Evolutionary conservation across 1,140 invertebrate genomes (phyloP), one percentile per base, ranked within the genome.

Genomic region (Batillaria attramentaria): DNA sequence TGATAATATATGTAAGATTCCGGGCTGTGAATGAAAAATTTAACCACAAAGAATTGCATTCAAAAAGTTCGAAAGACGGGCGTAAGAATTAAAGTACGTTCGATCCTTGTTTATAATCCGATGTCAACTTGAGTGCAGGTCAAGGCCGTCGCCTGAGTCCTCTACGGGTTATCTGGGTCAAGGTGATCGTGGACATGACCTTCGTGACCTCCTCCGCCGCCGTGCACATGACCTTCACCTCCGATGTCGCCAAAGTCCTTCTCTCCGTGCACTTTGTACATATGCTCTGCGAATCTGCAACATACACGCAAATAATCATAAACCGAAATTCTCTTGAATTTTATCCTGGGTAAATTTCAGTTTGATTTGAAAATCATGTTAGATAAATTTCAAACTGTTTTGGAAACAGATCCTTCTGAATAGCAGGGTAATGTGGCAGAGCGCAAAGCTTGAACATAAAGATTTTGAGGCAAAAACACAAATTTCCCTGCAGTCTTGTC

Each of bases 261-360:
- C 18, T 82, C 75, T 1, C 83, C 80, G 74, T 87, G 84, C 24
- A 83, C 81, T 41, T 81, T 77, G 24, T 68, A 76, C 86, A 86
- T 87, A 79, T 86, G 84, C 41, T 86, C 86, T 3, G 86, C 86
- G 81, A 86, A 86, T 57, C 84, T 87, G 78, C 42, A 72, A 70
- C 28, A 73, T 79, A 50, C 60, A 69, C 42, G 13, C 37, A 18
- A 62, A 18, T 57, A 24, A 20, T 62, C 0, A 66, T 10, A 41
- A 28, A 68, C 16, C 39, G 3, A 20, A 20, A 74, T n/a, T 13
- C 1, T n/a, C 37, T 31, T 3, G 13, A 79, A 75, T 39, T 31
- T 20, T 20, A 43, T 62, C 42, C 33, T 20, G 28, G 16, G 39
- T n/a, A n/a, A 24, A 2, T 2, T 20, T 35, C 20, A 42, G 28